Evolutionary conservation across 2,888 invertebrate species (phyloP).

Genomic region (Sceliomorpha sp.): DNA sequence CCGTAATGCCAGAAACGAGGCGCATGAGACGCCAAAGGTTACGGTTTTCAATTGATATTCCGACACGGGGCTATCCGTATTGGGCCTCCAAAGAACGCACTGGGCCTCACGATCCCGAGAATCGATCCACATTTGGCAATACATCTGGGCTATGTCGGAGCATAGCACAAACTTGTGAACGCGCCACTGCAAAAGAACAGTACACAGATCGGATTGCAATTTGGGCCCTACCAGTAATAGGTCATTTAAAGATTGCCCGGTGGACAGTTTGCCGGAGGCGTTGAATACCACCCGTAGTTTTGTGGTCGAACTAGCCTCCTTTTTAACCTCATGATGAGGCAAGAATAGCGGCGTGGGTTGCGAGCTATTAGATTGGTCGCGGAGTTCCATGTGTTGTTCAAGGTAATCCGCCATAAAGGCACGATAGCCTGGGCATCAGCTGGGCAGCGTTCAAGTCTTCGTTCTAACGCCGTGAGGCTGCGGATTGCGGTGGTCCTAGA

Average conservation of each 20-base stretch:
- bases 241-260: constrained; percentile 2
- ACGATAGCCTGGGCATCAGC: too few relatives aligned
- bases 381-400: too few relatives aligned
- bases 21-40: constrained; percentile 24
- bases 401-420: too few relatives aligned
- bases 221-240: background rate
- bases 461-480: too few relatives aligned
- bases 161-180: background rate
- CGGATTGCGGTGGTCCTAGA: too few relatives aligned
- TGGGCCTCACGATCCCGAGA: constrained; percentile 4
- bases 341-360: background rate
- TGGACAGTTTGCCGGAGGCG: constrained; percentile 2
- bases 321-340: constrained; percentile 17
- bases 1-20: constrained; percentile 24
- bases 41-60: constrained; percentile 20
- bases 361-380: background rate
- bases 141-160: constrained; percentile 11
- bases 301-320: constrained; percentile 4
- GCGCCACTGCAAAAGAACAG: constrained; percentile 1
- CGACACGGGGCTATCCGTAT: background rate
- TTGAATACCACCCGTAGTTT: constrained; percentile 22
- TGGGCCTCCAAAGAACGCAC: background rate
- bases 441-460: too few relatives aligned
- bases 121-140: constrained; percentile 1
- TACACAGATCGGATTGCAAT: background rate